Evolutionary conservation across 2,113 vertebrate genomes (phyloP).

Genomic region (Poicephalus gulielmi): DNA sequence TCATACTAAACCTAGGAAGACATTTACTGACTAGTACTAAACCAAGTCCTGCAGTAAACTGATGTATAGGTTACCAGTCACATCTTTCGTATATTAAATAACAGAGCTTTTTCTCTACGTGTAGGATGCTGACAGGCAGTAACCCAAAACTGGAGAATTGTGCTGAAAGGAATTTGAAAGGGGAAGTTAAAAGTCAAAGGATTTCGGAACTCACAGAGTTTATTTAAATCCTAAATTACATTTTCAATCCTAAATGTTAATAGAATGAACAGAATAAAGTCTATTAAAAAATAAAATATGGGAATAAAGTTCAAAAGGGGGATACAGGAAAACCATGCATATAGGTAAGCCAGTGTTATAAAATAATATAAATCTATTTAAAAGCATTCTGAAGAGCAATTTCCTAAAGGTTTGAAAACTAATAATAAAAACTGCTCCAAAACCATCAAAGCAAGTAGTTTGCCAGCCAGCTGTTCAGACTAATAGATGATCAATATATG

Average conservation of each 20-base stretch:
- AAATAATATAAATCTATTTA: neutral
- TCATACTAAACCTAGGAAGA: neutral
- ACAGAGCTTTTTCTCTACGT: neutral
- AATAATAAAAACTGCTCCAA: neutral
- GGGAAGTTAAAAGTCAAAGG: neutral
- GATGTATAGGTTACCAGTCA: neutral
- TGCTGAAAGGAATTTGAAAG: neutral
- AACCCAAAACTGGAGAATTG: neutral
- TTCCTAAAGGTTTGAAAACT: neutral
- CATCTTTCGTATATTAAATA: neutral
- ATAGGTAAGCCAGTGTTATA: neutral
- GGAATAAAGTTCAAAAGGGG: neutral
- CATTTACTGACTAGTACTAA: constrained; percentile 5
- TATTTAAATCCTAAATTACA: neutral
- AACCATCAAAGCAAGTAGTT: neutral
- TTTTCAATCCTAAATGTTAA: neutral
- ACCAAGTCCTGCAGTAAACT: neutral
- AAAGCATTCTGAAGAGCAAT: neutral
- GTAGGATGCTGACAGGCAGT: neutral
- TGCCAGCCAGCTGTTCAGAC: neutral
- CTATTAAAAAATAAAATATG: neutral
- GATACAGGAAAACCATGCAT: neutral
- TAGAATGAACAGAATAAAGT: neutral
- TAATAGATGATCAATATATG: neutral
- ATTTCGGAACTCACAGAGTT: neutral